These are phyloP conservation scores for Drosophila pseudotalamancana DNA, from an alignment of 2,888 invertebrate genomes.

Conservation along the genomic window DNA sequence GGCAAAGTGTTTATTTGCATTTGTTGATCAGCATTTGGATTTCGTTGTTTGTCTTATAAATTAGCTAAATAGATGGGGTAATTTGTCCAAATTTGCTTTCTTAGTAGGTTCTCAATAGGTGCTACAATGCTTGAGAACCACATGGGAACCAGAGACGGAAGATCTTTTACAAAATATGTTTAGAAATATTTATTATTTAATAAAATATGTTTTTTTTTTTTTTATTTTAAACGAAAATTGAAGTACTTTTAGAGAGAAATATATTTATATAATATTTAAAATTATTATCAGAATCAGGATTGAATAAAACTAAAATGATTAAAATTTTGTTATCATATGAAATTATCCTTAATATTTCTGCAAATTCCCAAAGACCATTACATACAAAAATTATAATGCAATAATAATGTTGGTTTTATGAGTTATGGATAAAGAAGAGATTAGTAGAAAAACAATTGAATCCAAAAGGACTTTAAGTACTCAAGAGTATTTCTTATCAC, in stretches of 20 bases:
- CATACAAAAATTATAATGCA: too few species aligned
- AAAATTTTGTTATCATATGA: too few species aligned
- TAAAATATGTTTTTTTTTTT: neutral
- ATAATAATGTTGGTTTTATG: too few species aligned
- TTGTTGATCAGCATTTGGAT: conserved; percentile 6
- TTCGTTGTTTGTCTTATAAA: conserved; percentile 45
- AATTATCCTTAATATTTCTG: neutral
- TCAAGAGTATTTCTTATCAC: conserved; percentile 11
- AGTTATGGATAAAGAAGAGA: neutral
- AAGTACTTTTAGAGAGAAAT: too few species aligned
- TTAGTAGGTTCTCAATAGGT: conserved; percentile 7
- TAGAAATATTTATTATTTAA: neutral
- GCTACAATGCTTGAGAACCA: conserved; percentile 13
- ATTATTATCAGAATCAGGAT: too few species aligned
- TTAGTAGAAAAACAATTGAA: neutral
- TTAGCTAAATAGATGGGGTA: conserved; percentile 49
- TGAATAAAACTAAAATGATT: too few species aligned
- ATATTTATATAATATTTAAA: too few species aligned
- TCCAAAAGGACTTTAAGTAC: neutral
- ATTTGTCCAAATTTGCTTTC: conserved; percentile 31
- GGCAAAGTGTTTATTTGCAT: conserved; percentile 47
- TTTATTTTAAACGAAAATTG: too few species aligned
- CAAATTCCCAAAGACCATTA: too few species aligned
- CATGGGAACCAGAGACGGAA: conserved; percentile 23
- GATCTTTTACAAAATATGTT: neutral